Percentiles rank a stretch among this genome's conserved stretches.
These are phyloP conservation scores for Drosophila fuyamai DNA, from an alignment of 1,140 invertebrate species.

Conservation along the genomic window DNA sequence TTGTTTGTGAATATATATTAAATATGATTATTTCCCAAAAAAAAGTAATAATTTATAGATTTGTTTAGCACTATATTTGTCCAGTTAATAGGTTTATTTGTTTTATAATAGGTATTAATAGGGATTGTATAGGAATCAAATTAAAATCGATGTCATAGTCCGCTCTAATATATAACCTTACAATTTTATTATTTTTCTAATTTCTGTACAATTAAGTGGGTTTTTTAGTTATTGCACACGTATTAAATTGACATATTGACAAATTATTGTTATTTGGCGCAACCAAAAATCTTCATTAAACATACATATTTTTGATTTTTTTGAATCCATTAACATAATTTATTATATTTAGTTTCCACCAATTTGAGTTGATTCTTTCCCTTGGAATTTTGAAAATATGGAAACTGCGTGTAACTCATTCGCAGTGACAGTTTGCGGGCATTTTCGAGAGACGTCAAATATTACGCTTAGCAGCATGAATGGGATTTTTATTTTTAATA, in stretches of 20 bases:
- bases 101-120: no score
- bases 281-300: background rate
- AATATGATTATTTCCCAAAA: no score
- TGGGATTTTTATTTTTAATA: slow-evolving; percentile 50
- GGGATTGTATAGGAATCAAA: no score
- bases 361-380: background rate
- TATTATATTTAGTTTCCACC: slow-evolving; percentile 17
- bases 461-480: slow-evolving; percentile 43
- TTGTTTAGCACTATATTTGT: no score
- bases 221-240: background rate
- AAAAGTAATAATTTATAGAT: no score
- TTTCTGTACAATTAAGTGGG: background rate
- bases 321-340: slow-evolving; percentile 9
- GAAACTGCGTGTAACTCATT: slow-evolving; percentile 39
- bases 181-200: no score
- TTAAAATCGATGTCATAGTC: no score
- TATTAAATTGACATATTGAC: slow-evolving; percentile 10
- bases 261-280: slow-evolving; percentile 9
- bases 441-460: slow-evolving; percentile 51
- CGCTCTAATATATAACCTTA: no score
- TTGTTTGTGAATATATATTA: no score
- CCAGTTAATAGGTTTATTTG: no score
- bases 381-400: slow-evolving; percentile 1
- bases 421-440: slow-evolving; percentile 55
- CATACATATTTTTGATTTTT: background rate